Conservation (phyloP, 2,888 invertebrate genomes). For the Nomada goodeniana region DNA sequence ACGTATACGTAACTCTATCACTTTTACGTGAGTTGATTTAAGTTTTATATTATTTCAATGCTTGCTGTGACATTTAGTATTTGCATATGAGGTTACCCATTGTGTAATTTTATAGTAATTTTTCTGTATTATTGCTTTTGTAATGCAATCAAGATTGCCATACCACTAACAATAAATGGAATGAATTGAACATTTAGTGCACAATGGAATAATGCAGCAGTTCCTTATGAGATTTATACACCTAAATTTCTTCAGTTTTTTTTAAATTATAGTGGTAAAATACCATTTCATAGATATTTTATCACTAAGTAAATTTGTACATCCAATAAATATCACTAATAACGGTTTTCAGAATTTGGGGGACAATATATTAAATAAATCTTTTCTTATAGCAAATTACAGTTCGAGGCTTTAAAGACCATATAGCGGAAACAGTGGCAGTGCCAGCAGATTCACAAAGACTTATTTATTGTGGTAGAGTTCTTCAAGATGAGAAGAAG, state of each 20-base stretch:
- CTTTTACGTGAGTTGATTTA: not conserved
- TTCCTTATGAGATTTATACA: not conserved
- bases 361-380: not conserved
- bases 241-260: not conserved
- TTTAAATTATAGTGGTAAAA: not conserved
- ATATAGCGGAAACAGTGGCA: conserved; percentile 91
- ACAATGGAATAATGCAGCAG: not conserved
- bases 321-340: too few relatives aligned
- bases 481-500: conserved; percentile 94
- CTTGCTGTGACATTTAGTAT: not conserved
- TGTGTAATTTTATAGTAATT: not conserved
- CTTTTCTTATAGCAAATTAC: conserved; percentile 87
- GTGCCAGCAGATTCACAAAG: conserved; percentile 94
- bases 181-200: not conserved
- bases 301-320: not conserved
- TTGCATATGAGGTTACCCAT: not conserved
- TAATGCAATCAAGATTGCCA: not conserved
- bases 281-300: not conserved
- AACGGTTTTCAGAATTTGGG: not conserved
- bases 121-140: not conserved
- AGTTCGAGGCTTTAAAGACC: conserved; percentile 92
- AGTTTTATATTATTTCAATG: not conserved
- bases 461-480: conserved; percentile 97
- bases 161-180: not conserved
- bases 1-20: not conserved